phyloP scores from a whole-genome alignment of 2,888 invertebrate genomes.

The Drosophila pegasa region DNA sequence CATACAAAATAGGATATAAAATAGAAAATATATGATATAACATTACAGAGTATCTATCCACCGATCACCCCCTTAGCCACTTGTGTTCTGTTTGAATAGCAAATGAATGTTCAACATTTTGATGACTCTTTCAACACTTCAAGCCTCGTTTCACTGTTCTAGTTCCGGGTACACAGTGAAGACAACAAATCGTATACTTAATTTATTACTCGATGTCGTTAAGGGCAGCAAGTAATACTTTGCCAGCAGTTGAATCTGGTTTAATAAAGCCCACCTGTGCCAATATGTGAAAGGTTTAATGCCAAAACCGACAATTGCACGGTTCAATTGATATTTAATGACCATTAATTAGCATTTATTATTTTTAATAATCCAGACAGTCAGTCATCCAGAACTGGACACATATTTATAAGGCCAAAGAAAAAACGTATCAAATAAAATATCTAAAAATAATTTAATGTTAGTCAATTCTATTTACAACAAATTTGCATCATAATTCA shows the following conservation, averaged over 20 bases:
- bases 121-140: constrained; percentile 8
- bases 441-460: neutral
- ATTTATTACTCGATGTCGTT: constrained; percentile 8
- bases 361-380: neutral
- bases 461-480: neutral
- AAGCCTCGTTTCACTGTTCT: neutral
- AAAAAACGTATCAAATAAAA: neutral
- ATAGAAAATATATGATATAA: no score
- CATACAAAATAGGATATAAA: no score
- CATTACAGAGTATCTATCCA: constrained; percentile 2
- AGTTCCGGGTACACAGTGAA: constrained; percentile 9
- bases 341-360: constrained; percentile 11
- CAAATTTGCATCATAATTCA: constrained; percentile 4
- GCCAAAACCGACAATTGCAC: neutral
- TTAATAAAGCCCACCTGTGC: neutral
- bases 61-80: neutral
- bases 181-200: constrained; percentile 2
- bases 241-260: constrained; percentile 8
- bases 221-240: neutral
- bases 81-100: neutral
- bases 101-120: constrained; percentile 7
- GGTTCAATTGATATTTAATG: constrained; percentile 11
- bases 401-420: neutral
- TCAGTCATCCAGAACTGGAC: constrained; percentile 7
- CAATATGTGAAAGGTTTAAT: neutral